These are phyloP conservation scores for Arion vulgaris DNA, from an alignment of 1,140 invertebrate genomes.

Conservation along the genomic window DNA sequence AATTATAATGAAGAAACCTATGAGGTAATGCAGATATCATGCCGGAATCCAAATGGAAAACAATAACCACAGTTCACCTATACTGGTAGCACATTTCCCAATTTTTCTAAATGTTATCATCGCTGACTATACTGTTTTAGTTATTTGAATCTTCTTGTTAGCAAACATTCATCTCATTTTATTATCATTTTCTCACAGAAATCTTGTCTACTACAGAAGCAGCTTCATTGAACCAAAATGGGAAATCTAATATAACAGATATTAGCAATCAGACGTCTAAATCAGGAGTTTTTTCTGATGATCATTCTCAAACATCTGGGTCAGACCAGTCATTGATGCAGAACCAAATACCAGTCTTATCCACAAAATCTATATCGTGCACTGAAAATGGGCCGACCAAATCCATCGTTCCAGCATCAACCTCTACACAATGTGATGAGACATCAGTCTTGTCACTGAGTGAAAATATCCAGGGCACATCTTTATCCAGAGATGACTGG, in stretches of 20 bases:
- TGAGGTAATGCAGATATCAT: too few species aligned
- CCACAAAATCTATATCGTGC: not conserved
- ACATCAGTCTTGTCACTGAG: not conserved
- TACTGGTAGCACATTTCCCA: too few species aligned
- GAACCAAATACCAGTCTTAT: too few species aligned
- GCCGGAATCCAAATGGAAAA: too few species aligned
- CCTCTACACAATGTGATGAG: not conserved
- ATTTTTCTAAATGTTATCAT: too few species aligned
- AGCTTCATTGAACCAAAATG: not conserved
- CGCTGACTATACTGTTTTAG: too few species aligned
- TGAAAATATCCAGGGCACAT: not conserved
- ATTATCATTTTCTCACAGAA: too few species aligned
- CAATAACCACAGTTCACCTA: too few species aligned
- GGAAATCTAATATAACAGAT: not conserved
- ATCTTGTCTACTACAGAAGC: not conserved
- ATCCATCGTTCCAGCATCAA: not conserved
- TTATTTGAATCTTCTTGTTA: too few species aligned
- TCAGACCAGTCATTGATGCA: not conserved
- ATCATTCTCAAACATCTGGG: not conserved
- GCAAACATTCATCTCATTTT: too few species aligned
- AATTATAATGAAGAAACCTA: too few species aligned
- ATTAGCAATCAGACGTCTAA: not conserved
- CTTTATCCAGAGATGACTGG: constrained; percentile 30
- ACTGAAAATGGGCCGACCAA: not conserved
- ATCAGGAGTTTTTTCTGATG: not conserved